Evolutionary conservation across 1,140 invertebrate species (phyloP), one percentile per base, ranked within the genome.

Genomic region (Micrasema minimum): DNA sequence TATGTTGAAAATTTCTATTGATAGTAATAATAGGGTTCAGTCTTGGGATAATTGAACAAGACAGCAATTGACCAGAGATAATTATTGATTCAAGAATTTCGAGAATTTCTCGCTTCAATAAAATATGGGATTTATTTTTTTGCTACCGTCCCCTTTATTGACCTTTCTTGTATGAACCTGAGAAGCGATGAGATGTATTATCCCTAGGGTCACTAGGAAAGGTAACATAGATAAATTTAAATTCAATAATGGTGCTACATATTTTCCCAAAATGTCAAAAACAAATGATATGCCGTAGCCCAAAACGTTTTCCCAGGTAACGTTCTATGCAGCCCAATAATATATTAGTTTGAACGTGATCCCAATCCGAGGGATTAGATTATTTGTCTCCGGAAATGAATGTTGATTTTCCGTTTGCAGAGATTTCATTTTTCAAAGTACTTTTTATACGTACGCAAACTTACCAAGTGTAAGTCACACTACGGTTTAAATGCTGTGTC

Each of bases 231-330:
- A 51, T 23, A 51, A 51, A 51, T 51, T 51, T 23, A 0, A 51
- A 51, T 51, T 51, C 48, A 23, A 23, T 0, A 23, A 23, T 23
- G 14, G 20, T 18, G 11, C 16, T 51, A 18, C 20, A 23, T 11
- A 51, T 51, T 51, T 51, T 23, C 48, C 1, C 48, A 23, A 51
- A 51, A 23, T 51, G 20, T 51, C 48, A 10, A 51, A 51, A 51
- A 23, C 3, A 51, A 12, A n/a, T 14, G 37, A 5, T 5, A 38
- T 38, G 11, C 5, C 5, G 37, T 5, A 38, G n/a, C 18, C n/a
- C 43, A 45, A 6, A 45, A 16, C 43, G 43, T 6, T 45, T 16
- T 6, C 43, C 1, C n/a, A n/a, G n/a, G n/a, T 14, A 45, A 45
- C n/a, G n/a, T 45, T 45, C n/a, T 16, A 16, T 6, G n/a, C 43